Evolutionary conservation across 2,888 invertebrate genomes (phyloP), one percentile per base, ranked within the genome.

Genomic region (Apotomis turbidana): DNA sequence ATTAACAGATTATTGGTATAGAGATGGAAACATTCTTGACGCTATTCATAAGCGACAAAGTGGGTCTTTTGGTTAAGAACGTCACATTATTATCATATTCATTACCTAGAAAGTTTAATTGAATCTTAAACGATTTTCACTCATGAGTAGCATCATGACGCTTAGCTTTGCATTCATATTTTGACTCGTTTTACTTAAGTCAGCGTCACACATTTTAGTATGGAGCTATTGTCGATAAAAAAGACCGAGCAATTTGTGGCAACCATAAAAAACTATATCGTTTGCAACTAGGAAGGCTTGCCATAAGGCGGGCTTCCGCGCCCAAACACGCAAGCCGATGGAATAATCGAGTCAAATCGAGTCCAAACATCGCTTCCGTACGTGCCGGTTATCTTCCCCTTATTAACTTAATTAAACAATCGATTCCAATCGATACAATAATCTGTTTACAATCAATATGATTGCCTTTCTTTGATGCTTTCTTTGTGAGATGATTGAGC

Each of bases 361-460:
- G 71, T 67, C 44, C 70, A 57, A 52, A 52, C 66, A 75, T 75
- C 74, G 79, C 83, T 87, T 85, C 86, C 87, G 83, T 81, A 81
- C 81, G 79, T 79, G 81, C 75, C 75, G 76, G 79, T 81, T 84
- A 82, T 83, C 80, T 71, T 67, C 61, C 61, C 61, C 61, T 68
- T 71, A 67, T 71, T 67, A 62, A 67, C 57, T 57, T 62, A 67
- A 71, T 71, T 71, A 68, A 61, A 57, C 41, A 75, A 76, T 81
- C 44, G 79, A 78, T 71, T 76, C 76, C 41, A 75, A 76, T 81
- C 44, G 79, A 78, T 71, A 76, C 76, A 77, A 10, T 77, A 68
- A 67, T 74, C 51, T 70, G 74, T 74, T 79, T 76, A 69, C 55
- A 44, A 68, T 74, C 51, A 41, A 55, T 61, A 36, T 61, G 44